Evolutionary conservation across 2,797 vertebrate species (phyloP).

Genomic region (Squalus acanthias): DNA sequence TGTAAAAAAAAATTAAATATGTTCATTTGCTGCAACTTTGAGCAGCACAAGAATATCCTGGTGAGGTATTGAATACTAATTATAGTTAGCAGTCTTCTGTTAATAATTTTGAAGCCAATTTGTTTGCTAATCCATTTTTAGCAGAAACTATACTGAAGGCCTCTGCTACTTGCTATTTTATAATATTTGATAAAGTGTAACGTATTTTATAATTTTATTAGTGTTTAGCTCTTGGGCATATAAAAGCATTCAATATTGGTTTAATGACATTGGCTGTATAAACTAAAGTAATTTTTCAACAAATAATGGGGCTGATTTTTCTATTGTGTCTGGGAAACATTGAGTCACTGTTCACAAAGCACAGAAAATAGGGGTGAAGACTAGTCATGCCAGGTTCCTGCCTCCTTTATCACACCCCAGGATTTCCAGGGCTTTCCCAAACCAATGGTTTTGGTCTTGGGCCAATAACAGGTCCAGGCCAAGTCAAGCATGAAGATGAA

Average conservation of each 20-base stretch:
- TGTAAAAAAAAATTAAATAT: constrained; percentile 14
- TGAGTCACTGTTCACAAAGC: neutral
- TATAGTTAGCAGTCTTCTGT: neutral
- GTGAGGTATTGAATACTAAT: neutral
- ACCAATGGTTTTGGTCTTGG: neutral
- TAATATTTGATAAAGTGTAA: neutral
- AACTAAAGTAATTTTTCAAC: neutral
- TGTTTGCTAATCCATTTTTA: neutral
- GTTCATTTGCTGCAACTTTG: neutral
- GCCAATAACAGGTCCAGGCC: neutral
- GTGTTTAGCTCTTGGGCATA: neutral
- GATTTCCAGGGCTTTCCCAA: neutral
- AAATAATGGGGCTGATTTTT: constrained; percentile 3
- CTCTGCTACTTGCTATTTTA: neutral
- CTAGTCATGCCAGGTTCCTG: neutral
- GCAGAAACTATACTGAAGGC: neutral
- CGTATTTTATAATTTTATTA: neutral
- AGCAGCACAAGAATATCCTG: neutral
- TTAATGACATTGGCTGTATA: neutral
- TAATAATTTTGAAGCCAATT: neutral
- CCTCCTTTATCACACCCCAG: neutral
- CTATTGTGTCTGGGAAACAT: neutral
- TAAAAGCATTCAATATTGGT: neutral
- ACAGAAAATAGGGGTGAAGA: neutral
- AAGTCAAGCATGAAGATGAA: neutral